These are phyloP conservation scores for Styela clava DNA, from an alignment of 23 tunicate genomes.

Conservation along the genomic window DNA sequence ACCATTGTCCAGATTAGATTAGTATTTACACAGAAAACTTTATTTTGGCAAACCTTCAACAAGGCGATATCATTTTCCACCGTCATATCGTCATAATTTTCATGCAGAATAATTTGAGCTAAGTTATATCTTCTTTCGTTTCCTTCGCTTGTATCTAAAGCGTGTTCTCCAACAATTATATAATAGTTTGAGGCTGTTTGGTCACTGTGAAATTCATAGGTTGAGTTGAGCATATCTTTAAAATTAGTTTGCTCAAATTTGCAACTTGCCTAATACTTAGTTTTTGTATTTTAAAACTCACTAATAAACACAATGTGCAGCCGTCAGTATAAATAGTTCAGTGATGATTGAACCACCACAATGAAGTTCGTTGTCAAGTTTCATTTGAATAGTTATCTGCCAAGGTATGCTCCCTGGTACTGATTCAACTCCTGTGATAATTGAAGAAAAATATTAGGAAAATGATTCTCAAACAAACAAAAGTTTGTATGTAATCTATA, in stretches of 20 bases:
- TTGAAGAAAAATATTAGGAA: no score
- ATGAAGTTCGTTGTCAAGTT: slow-evolving; percentile 5
- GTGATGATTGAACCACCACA: slow-evolving; percentile 37
- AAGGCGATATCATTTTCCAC: slow-evolving; percentile 34
- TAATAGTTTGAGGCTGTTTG: slow-evolving; percentile 4
- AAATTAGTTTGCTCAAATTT: no score
- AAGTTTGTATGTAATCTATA: no score
- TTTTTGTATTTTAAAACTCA: no score
- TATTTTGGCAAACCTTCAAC: slow-evolving; percentile 22
- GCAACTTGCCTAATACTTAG: no score
- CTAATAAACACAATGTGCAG: slow-evolving; percentile 40
- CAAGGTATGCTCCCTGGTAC: slow-evolving; percentile 39
- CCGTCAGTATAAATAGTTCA: slow-evolving; percentile 25
- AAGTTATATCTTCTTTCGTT: slow-evolving; percentile 9
- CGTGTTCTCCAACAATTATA: slow-evolving; percentile 23
- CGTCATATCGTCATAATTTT: slow-evolving; percentile 3
- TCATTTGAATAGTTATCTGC: slow-evolving; percentile 35
- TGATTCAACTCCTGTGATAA: slow-evolving; percentile 21
- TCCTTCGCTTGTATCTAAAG: neutral
- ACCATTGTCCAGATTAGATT: no score
- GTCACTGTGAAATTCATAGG: neutral
- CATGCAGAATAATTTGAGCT: slow-evolving; percentile 11
- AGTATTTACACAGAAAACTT: neutral
- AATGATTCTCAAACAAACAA: no score
- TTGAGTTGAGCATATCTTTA: neutral